Conservation (phyloP, 2,113 vertebrate species). For the Pogona vitticeps region DNA sequence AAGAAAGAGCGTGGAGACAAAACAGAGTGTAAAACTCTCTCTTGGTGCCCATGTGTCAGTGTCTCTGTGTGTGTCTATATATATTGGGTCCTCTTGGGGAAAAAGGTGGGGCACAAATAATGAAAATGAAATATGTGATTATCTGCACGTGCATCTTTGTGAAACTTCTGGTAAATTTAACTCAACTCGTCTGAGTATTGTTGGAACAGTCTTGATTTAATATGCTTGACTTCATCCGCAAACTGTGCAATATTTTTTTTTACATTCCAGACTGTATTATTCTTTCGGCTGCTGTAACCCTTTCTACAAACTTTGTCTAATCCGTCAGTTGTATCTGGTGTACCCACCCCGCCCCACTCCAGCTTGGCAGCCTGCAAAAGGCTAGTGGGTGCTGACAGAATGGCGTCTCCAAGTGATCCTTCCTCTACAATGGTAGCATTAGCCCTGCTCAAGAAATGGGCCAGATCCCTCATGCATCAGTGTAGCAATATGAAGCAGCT, state of each 20-base stretch:
- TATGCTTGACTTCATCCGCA: conserved; percentile 53
- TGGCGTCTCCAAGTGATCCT: not conserved
- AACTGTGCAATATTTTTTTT: conserved; percentile 45
- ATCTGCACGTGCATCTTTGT: too few relatives aligned
- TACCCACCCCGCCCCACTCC: not conserved
- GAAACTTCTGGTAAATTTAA: conserved; percentile 31
- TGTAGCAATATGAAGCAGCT: not conserved
- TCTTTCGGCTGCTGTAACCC: not conserved
- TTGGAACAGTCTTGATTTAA: conserved; percentile 45
- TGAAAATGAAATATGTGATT: too few relatives aligned
- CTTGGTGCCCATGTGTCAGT: not conserved
- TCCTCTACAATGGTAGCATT: not conserved
- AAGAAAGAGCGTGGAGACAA: not conserved
- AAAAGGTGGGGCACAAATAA: too few relatives aligned
- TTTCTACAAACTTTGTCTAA: not conserved
- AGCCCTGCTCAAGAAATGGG: too few relatives aligned
- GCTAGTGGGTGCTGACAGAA: not conserved
- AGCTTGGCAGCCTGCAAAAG: not conserved
- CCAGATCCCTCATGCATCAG: not conserved
- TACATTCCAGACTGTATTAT: conserved; percentile 19
- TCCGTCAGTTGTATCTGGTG: conserved; percentile 5
- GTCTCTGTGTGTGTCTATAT: too few relatives aligned
- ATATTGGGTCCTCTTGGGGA: not conserved
- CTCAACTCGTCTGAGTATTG: not conserved
- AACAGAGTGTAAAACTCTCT: not conserved